These are phyloP conservation scores for Bombus impatiens DNA, from an alignment of 1,140 invertebrate genomes.

Conservation along the genomic window DNA sequence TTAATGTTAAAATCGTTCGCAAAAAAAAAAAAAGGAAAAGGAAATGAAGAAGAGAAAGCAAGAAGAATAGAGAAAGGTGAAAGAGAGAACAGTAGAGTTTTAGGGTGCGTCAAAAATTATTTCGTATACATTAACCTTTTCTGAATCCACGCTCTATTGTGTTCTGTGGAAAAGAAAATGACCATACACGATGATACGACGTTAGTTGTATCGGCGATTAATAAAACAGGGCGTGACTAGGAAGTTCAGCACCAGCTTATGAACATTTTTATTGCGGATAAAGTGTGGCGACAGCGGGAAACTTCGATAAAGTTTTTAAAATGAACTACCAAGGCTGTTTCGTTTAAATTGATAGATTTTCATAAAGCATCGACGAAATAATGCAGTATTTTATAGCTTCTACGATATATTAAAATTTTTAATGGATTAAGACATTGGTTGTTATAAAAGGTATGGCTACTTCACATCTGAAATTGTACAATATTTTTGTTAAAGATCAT, in stretches of 20 bases:
- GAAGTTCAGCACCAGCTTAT: conserved; percentile 3
- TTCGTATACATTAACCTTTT: conserved; percentile 11
- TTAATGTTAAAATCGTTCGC: not conserved
- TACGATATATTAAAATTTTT: not conserved
- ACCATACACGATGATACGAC: not conserved
- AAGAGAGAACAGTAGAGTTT: not conserved
- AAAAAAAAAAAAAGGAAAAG: no score
- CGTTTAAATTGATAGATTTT: not conserved
- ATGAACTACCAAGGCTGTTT: no score
- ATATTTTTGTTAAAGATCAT: not conserved
- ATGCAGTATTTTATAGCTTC: not conserved
- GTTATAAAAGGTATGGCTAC: not conserved
- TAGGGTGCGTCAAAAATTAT: not conserved
- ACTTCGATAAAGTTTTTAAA: not conserved
- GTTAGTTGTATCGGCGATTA: conserved; percentile 3
- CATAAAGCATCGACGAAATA: not conserved
- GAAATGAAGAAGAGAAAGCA: not conserved
- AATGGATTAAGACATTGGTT: not conserved
- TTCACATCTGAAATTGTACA: not conserved
- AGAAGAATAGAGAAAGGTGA: not conserved
- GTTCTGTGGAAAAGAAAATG: not conserved
- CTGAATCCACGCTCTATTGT: not conserved
- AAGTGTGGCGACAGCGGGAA: not conserved
- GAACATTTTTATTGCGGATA: conserved; percentile 11
- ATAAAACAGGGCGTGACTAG: conserved; percentile 35